Conservation (phyloP, 2,797 vertebrate genomes). For the Phylloscopus collybita region DNA sequence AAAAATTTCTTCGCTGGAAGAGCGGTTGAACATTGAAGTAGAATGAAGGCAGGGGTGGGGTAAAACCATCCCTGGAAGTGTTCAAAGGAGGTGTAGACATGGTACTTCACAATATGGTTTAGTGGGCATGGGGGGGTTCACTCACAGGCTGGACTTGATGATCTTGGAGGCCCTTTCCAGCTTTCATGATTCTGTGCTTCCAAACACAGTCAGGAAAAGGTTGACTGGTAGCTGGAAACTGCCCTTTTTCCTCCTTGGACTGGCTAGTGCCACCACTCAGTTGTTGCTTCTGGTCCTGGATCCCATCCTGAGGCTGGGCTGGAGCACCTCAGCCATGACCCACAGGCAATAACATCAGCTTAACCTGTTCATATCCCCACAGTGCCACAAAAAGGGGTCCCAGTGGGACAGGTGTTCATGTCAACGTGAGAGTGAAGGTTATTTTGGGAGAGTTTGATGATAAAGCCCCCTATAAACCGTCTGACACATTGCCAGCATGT, state of each 20-base stretch:
- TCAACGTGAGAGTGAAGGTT: background rate
- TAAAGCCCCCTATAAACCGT: background rate
- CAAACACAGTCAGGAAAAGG: background rate
- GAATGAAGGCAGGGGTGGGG: background rate
- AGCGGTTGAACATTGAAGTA: background rate
- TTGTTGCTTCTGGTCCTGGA: background rate
- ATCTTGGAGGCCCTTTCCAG: background rate
- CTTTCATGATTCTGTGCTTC: background rate
- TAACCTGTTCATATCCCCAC: background rate
- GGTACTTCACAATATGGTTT: fast-evolving
- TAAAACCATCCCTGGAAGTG: background rate
- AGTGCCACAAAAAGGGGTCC: background rate
- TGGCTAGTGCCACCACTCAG: background rate
- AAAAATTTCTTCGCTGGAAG: background rate
- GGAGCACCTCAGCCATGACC: background rate
- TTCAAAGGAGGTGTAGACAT: fast-evolving
- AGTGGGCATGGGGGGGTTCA: fast-evolving
- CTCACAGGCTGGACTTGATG: background rate
- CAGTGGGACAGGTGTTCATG: background rate
- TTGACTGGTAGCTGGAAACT: background rate
- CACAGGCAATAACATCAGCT: background rate
- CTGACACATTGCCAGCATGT: fast-evolving
- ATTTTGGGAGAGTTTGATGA: background rate
- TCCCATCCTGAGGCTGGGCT: background rate
- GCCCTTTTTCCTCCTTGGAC: background rate